phyloP scores from a whole-genome alignment of 1,140 invertebrate genomes.

The roundworm (Caenorhabditis elegans) region DNA sequence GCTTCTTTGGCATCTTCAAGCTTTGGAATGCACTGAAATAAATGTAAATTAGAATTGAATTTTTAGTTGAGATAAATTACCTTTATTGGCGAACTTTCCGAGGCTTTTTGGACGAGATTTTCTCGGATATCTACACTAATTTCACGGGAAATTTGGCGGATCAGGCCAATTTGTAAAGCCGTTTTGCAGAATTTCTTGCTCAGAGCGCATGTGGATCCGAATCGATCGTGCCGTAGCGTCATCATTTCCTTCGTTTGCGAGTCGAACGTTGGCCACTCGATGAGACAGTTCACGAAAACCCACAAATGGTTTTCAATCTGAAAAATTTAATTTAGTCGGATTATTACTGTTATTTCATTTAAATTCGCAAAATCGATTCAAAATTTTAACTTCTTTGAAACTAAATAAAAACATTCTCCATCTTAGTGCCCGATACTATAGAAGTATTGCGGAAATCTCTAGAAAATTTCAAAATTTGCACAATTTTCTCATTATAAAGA shows the following conservation, averaged over 20 bases:
- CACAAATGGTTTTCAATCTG: conserved; percentile 96
- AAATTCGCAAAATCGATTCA: too few species aligned
- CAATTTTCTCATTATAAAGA: not conserved
- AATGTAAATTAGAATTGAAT: not conserved
- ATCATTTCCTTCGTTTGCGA: conserved; percentile 98
- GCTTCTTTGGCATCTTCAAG: conserved; percentile 98
- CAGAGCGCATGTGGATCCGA: conserved; percentile 89
- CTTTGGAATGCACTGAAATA: conserved; percentile 78
- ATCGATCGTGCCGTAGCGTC: conserved; percentile 89
- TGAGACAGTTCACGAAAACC: conserved; percentile 96
- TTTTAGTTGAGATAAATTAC: not conserved
- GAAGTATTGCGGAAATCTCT: not conserved
- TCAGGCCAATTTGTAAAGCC: conserved; percentile 82
- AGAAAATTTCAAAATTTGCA: not conserved
- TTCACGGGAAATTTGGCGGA: conserved; percentile 91
- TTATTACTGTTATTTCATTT: too few species aligned
- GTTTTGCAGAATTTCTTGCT: conserved; percentile 83
- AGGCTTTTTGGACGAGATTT: conserved; percentile 79
- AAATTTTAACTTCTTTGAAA: not conserved
- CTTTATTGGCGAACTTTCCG: conserved; percentile 88
- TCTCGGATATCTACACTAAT: conserved; percentile 76
- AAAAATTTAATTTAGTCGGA: not conserved
- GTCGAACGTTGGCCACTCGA: conserved; percentile 98
- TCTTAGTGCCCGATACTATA: not conserved
- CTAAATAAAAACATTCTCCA: not conserved